A percentile compares a stretch with the other conserved stretches of the same genome.
These are phyloP conservation scores for Spongia lamella DNA, from an alignment of 37 sponge, comb jelly and placozoan genomes.

Conservation along the genomic window DNA sequence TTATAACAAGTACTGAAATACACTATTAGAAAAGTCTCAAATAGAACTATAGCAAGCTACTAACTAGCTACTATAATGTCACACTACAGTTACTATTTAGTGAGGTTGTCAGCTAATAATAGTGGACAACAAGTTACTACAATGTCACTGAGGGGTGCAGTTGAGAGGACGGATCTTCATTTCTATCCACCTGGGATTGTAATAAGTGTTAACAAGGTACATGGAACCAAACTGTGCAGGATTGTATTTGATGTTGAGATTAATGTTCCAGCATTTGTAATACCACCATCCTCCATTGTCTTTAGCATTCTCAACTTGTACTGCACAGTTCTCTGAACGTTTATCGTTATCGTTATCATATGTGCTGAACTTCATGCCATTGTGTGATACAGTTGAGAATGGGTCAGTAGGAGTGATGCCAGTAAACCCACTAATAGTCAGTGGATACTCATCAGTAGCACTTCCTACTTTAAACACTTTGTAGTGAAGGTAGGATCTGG, in stretches of 20 bases:
- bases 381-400: neutral
- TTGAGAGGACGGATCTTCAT: conserved; percentile 7
- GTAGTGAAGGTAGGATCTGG: conserved; percentile 15
- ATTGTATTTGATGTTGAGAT: conserved; percentile 17
- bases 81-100: too few relatives aligned
- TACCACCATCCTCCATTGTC: conserved; percentile 43
- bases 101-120: too few relatives aligned
- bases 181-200: conserved; percentile 17
- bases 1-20: too few relatives aligned
- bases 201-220: neutral
- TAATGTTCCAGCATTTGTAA: neutral
- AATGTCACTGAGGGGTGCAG: neutral
- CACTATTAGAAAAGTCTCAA: too few relatives aligned
- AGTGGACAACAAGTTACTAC: neutral
- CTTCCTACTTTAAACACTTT: conserved; percentile 18
- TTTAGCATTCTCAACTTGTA: neutral
- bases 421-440: conserved; percentile 27
- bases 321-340: neutral
- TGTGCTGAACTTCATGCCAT: conserved; percentile 23
- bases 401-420: conserved; percentile 24
- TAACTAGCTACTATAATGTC: too few relatives aligned
- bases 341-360: conserved; percentile 26
- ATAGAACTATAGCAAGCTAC: too few relatives aligned
- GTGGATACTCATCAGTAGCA: conserved; percentile 10
- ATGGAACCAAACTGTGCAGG: neutral